Evolutionary conservation across 1,140 invertebrate species (phyloP).

Genomic region (Magallana ariakensis): DNA sequence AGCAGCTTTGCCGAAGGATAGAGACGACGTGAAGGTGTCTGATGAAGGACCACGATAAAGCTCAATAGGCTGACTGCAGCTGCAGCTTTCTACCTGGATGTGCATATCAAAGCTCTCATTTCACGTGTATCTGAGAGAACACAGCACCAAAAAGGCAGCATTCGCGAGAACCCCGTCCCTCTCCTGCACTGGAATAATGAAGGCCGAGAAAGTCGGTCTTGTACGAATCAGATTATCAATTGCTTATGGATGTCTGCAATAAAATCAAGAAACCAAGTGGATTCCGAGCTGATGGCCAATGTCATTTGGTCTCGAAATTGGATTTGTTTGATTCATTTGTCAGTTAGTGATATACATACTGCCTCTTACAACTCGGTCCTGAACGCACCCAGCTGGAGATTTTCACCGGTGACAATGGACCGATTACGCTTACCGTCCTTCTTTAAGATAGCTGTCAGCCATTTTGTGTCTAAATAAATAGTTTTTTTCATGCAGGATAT

Average conservation of each 20-base stretch:
- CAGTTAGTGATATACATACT: background rate
- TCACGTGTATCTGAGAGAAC: conserved; percentile 25
- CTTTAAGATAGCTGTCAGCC: conserved; percentile 18
- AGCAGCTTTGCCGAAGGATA: conserved; percentile 13
- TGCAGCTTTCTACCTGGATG: conserved; percentile 19
- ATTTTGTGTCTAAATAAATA: conserved; percentile 8
- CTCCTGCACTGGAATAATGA: too few species aligned
- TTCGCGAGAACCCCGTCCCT: too few species aligned
- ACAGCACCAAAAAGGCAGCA: background rate
- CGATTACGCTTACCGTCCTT: background rate
- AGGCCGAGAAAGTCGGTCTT: too few species aligned
- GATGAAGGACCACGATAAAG: conserved; percentile 22
- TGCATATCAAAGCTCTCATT: background rate
- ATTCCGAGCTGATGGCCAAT: background rate
- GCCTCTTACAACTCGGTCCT: background rate
- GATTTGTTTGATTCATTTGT: conserved; percentile 19
- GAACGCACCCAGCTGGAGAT: background rate
- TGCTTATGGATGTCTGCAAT: background rate
- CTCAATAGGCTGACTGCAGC: background rate
- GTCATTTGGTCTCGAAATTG: background rate
- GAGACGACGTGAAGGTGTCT: background rate
- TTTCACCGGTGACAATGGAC: background rate
- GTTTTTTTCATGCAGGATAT: conserved; percentile 14
- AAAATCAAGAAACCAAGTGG: background rate
- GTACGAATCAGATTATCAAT: too few species aligned